Conservation (phyloP, 2,113 vertebrate species). For the Aegotheles bennettii region DNA sequence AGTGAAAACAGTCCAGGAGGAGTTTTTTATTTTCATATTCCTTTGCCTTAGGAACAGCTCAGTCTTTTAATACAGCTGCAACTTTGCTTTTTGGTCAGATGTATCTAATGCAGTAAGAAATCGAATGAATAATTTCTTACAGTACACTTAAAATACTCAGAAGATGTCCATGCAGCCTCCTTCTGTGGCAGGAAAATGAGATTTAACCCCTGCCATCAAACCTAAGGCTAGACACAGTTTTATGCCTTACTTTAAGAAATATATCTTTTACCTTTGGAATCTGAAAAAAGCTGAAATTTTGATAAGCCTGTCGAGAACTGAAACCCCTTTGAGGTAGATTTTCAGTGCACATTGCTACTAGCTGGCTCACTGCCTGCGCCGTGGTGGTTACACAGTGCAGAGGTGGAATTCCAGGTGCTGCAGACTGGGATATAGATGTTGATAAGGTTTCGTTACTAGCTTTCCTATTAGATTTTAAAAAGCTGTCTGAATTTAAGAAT, state of each 20-base stretch:
- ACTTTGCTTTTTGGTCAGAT: not conserved
- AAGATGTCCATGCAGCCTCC: not conserved
- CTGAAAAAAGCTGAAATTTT: not conserved
- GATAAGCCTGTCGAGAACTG: not conserved
- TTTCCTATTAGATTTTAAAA: not conserved
- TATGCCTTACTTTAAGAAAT: not conserved
- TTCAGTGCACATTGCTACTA: not conserved
- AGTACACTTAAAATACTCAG: not conserved
- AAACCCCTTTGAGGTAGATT: not conserved
- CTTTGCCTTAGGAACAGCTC: not conserved
- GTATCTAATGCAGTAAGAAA: not conserved
- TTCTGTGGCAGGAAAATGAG: not conserved
- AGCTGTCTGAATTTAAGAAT: not conserved
- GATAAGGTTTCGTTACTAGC: not conserved
- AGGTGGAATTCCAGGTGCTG: constrained; percentile 29
- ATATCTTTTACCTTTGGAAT: constrained; percentile 39
- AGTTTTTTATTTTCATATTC: not conserved
- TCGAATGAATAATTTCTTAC: not conserved
- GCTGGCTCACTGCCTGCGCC: not conserved
- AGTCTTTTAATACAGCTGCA: not conserved
- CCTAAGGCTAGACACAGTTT: not conserved
- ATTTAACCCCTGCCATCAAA: not conserved
- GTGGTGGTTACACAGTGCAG: not conserved
- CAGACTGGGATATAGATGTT: not conserved
- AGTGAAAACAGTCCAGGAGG: not conserved